A percentile compares a stretch with the other conserved stretches of the same genome.
These are phyloP conservation scores for Amblyjoppa proteus DNA, from an alignment of 2,888 invertebrate species.

Conservation along the genomic window DNA sequence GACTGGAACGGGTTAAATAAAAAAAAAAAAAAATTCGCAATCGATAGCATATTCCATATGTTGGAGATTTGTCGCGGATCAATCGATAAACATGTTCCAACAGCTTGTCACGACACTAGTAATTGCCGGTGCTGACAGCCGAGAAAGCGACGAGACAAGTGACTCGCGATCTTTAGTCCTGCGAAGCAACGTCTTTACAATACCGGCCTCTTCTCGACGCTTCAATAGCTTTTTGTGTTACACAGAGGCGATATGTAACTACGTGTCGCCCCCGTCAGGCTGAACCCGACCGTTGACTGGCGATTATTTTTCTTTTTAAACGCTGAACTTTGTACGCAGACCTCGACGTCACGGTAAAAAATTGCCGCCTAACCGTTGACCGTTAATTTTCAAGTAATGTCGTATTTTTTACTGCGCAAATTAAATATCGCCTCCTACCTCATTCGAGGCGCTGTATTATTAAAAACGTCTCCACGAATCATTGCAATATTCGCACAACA, in stretches of 20 bases:
- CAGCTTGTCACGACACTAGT: constrained; percentile 1
- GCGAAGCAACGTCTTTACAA: constrained; percentile 15
- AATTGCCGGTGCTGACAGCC: constrained; percentile 17
- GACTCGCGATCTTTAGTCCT: constrained; percentile 13
- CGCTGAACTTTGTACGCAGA: background rate
- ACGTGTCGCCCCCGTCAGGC: constrained; percentile 24
- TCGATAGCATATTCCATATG: background rate
- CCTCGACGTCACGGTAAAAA: background rate
- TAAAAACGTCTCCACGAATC: background rate
- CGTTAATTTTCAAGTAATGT: background rate
- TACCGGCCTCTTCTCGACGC: background rate
- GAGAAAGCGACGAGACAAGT: constrained; percentile 15
- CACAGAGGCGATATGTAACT: constrained; percentile 3
- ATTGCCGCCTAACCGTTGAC: background rate
- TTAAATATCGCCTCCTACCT: background rate
- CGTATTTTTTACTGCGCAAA: background rate
- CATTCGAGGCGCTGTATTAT: background rate
- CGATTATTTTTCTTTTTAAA: constrained; percentile 20
- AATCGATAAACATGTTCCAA: background rate
- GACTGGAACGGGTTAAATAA: background rate
- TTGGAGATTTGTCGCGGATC: constrained; percentile 3
- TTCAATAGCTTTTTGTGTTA: constrained; percentile 34
- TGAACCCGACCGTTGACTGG: constrained; percentile 27
- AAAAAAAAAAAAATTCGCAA: background rate
- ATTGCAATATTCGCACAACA: background rate